Evolutionary conservation across 2,888 invertebrate genomes (phyloP).

Genomic region (Halictus quadricinctus): DNA sequence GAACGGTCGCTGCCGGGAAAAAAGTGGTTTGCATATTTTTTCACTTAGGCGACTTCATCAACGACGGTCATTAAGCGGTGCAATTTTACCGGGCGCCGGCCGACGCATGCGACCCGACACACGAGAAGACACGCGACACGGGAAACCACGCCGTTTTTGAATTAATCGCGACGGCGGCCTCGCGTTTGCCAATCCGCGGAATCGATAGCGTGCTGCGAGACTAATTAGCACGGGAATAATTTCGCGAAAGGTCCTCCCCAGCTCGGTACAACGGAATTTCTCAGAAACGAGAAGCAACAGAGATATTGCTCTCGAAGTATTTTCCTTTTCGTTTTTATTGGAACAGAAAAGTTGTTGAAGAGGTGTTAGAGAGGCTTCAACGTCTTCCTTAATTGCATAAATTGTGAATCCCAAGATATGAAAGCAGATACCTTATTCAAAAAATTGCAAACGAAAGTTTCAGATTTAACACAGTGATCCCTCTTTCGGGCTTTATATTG

Average conservation of each 20-base stretch:
- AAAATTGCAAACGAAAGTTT: too few species aligned
- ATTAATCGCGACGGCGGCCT: constrained; percentile 29
- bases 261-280: neutral
- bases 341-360: too few species aligned
- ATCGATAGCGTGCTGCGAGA: constrained; percentile 4
- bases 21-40: constrained; percentile 60
- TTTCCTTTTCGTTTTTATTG: too few species aligned
- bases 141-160: constrained; percentile 33
- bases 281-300: neutral
- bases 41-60: constrained; percentile 65
- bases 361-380: too few species aligned
- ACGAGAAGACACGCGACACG: constrained; percentile 29
- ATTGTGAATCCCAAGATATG: too few species aligned
- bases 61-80: constrained; percentile 62
- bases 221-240: neutral
- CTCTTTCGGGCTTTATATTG: too few species aligned
- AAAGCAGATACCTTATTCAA: too few species aligned
- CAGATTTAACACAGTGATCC: too few species aligned
- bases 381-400: too few species aligned
- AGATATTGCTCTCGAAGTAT: too few species aligned
- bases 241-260: neutral
- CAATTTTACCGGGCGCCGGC: constrained; percentile 59
- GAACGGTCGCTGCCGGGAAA: constrained; percentile 27
- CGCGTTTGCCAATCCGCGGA: constrained; percentile 2
- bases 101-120: constrained; percentile 38